These are phyloP conservation scores for Idris sp. DNA, from an alignment of 1,140 invertebrate species.

Conservation along the genomic window DNA sequence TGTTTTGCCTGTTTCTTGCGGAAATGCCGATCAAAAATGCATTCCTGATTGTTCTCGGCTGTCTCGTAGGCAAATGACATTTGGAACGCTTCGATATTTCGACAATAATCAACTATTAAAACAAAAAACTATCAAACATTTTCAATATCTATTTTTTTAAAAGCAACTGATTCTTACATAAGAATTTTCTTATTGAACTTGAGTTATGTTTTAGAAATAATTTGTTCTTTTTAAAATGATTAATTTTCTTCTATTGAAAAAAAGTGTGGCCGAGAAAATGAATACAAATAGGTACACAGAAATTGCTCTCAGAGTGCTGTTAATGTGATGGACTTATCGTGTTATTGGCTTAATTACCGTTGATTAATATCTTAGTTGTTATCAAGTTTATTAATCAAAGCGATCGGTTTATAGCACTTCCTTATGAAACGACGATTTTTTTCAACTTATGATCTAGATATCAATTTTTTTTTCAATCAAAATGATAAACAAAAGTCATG, in stretches of 20 bases:
- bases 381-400: conserved; percentile 42
- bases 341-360: conserved; percentile 37
- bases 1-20: conserved; percentile 55
- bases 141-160: no score
- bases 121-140: no score
- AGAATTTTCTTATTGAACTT: no score
- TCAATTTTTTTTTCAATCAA: conserved; percentile 9
- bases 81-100: conserved; percentile 15
- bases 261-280: background rate
- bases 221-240: no score
- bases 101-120: no score
- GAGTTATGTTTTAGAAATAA: no score
- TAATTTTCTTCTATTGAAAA: no score
- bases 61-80: conserved; percentile 57
- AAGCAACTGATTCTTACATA: no score
- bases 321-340: conserved; percentile 40
- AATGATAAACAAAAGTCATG: no score
- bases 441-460: conserved; percentile 19
- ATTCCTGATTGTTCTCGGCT: conserved; percentile 52
- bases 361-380: conserved; percentile 43
- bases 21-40: conserved; percentile 49
- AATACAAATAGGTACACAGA: background rate
- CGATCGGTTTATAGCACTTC: conserved; percentile 21
- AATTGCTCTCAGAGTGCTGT: conserved; percentile 15
- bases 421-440: conserved; percentile 31